Base-by-base conservation (phyloP, 2,888 invertebrate genomes). In the Phortica magna region DNA sequence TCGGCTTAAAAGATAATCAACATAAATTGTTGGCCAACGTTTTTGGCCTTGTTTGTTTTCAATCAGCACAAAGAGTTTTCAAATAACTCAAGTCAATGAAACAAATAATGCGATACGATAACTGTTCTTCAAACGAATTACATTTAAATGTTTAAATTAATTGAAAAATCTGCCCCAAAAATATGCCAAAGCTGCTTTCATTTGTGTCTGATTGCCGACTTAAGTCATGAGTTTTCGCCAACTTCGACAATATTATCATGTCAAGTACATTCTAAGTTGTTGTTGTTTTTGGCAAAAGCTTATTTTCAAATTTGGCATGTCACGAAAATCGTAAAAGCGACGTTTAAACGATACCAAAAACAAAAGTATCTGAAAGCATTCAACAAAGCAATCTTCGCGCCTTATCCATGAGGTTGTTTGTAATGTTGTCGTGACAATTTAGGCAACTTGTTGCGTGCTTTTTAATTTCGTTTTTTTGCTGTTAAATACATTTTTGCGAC, bases 381-480 rank as follows among this genome's bases (percentile, higher is more conserved):
- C 10, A 2, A 48, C 48, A 48, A 48, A 48, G 14, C 31, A 48
- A 48, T 48, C 9, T 48, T 48, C 48, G 17, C 61, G 19, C 19
- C 61, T 17, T 61, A 61, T 61, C 61, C 19, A 22, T 22, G 19
- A 61, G 7, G 22, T 65, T 41, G 59, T 9, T 59, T 59, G 19
- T 31, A 31, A 31, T 39, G 65, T 39, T 14, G 65, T 17, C 4
- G 10, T 65, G 41, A 39, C 61, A 65, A 65, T 39, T 65, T 39
- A 65, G 41, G 65, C 41, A 65, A 65, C 65, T 65, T 65, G 65
- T 65, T 65, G 41, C 65, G 22, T 14, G 10, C 41, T 39, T 65
- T 39, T 31, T 31, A 9, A 39, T 6, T 12, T 39, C 0, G 10
- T 12, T 65, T 39, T 39, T 31, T 12, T 14, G 2, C 10, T 10